Conservation (phyloP, 2,888 invertebrate genomes). For the Limnephilus auricula region DNA sequence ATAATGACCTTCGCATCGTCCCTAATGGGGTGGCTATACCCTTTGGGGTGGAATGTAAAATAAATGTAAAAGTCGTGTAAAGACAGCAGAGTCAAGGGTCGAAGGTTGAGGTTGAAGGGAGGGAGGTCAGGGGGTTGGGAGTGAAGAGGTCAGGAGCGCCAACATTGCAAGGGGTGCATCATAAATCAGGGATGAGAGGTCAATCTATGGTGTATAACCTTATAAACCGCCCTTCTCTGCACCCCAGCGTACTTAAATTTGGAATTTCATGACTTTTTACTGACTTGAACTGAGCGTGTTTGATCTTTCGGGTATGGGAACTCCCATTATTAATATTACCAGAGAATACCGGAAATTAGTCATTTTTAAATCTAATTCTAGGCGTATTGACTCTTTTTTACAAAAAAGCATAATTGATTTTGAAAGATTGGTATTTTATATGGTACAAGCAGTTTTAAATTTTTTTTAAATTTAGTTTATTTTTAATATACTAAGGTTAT, state of each 20-base stretch:
- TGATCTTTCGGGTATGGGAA: neutral
- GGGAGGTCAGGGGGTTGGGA: neutral
- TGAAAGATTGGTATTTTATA: too few species aligned
- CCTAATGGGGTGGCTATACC: neutral
- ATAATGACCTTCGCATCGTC: conserved; percentile 2
- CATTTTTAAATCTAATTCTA: too few species aligned
- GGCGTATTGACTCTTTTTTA: too few species aligned
- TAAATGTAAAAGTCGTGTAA: conserved; percentile 49
- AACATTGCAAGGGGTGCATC: conserved; percentile 16
- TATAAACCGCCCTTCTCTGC: neutral
- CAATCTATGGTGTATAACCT: conserved; percentile 13
- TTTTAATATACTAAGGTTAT: too few species aligned
- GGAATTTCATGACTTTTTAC: neutral
- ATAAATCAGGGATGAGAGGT: conserved; percentile 42
- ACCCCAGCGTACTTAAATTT: neutral
- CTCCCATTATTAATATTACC: too few species aligned
- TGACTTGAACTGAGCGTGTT: neutral
- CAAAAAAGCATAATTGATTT: too few species aligned
- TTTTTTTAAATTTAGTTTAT: too few species aligned
- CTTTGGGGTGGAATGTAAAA: conserved; percentile 8
- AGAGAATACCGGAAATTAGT: too few species aligned
- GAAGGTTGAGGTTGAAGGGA: conserved; percentile 6
- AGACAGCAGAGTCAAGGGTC: conserved; percentile 21
- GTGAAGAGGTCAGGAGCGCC: neutral
- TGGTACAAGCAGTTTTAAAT: too few species aligned